phyloP scores from a whole-genome alignment of 2,797 vertebrate genomes.

The Chloroceryle amazona region DNA sequence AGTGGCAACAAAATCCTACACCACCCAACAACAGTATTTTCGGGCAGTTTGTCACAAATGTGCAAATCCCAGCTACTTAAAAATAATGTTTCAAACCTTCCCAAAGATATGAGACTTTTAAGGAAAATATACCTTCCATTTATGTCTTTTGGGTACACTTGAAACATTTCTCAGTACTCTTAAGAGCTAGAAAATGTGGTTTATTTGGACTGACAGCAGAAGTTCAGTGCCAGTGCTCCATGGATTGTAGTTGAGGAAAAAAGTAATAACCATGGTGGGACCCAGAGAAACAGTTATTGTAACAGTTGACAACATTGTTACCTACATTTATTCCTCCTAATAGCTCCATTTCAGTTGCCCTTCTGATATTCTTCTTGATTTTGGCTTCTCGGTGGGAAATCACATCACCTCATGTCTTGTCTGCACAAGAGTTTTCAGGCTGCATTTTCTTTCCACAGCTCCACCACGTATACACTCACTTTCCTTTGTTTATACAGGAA shows the following conservation, averaged over 20 bases:
- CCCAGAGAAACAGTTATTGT: not conserved
- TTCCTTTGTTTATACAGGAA: constrained; percentile 25
- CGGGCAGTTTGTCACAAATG: not conserved
- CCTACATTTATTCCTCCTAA: not conserved
- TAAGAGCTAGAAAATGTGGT: constrained; percentile 6
- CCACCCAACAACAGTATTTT: not conserved
- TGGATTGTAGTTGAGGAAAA: not conserved
- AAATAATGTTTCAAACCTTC: not conserved
- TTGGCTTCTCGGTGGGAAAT: constrained; percentile 6
- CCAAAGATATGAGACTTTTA: not conserved
- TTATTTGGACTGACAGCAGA: constrained; percentile 37
- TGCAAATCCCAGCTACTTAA: not conserved
- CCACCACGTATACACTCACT: not conserved
- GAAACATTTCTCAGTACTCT: not conserved
- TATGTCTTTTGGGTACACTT: constrained; percentile 1
- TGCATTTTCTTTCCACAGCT: not conserved
- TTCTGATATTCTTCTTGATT: constrained; percentile 3
- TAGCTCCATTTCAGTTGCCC: not conserved
- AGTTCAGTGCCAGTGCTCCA: constrained; percentile 28
- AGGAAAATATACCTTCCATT: constrained; percentile 26
- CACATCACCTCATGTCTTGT: not conserved
- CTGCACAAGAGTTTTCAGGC: not conserved
- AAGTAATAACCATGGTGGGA: not conserved
- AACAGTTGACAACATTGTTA: not conserved
- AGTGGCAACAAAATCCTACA: not conserved